Evolutionary conservation across 2,113 vertebrate genomes (phyloP).

Genomic region (Prietella phreatophila): DNA sequence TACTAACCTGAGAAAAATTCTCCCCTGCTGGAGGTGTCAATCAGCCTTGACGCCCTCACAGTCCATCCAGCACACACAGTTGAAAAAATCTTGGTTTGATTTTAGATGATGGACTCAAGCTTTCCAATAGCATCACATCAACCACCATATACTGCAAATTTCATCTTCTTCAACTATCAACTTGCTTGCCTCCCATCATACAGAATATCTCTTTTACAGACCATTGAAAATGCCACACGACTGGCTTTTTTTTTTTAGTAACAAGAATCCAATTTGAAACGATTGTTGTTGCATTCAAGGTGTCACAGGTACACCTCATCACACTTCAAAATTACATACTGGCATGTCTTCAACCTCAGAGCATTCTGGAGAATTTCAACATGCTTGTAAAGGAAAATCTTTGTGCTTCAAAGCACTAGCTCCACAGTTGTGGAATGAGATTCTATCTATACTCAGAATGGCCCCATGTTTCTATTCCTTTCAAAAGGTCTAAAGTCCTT

Average conservation of each 20-base stretch:
- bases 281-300: background rate
- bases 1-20: background rate
- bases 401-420: background rate
- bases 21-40: background rate
- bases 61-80: background rate
- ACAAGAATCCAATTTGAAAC: background rate
- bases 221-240: background rate
- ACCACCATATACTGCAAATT: background rate
- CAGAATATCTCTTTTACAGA: background rate
- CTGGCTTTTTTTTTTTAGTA: background rate
- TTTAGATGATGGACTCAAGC: background rate
- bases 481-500: background rate
- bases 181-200: background rate
- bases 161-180: background rate
- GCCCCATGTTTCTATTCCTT: background rate
- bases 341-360: background rate
- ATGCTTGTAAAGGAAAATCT: background rate
- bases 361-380: background rate
- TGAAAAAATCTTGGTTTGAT: background rate
- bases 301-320: background rate
- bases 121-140: background rate
- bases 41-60: background rate
- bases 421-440: background rate
- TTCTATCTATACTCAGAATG: background rate
- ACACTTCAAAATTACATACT: background rate